Evolutionary conservation across 1,140 invertebrate genomes (phyloP), one percentile per base, ranked within the genome.

Genomic region (Drosophila lacertosa): DNA sequence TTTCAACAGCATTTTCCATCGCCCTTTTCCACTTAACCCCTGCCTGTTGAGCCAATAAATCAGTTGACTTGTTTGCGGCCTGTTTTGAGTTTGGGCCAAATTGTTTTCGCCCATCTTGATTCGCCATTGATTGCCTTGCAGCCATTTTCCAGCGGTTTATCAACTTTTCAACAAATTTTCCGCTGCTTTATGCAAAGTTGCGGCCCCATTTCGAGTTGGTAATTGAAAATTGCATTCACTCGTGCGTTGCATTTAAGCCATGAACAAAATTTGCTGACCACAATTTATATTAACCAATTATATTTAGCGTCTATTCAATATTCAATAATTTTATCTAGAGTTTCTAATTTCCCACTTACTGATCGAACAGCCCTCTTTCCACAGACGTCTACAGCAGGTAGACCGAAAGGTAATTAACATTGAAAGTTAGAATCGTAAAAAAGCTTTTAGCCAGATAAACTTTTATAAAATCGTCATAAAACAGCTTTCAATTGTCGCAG

Each of bases 31-130:
- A 35, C 24, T 33, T 47, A 35, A 40, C 37, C 32, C 40, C 48
- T 45, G 57, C 33, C 42, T 16, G 45, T 55, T 64, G 22, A 16
- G 39, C 39, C 48, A 59, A 59, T 59, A 58, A 59, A 74, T 70
- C 67, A 65, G 33, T 58, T 62, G 51, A 48, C 45, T 70, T 64
- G 66, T 69, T 63, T 63, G 48, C 58, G 33, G 9, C 16, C 48
- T 26, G 32, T 35, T 32, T 64, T 48, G 67, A 11, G 53, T 13
- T n/a, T 22, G 33, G 45, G 45, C 53, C 45, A 53, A 53, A 71
- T 58, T 59, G 65, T 58, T 51, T 66, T 45, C 9, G 24, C n/a
- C 9, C 51, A 33, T 29, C 13, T n/a, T 10, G 15, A 62, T 24
- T 48, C 35, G 24, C 9, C 26, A 53, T 59, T 47, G 68, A 71